Conservation (phyloP, 1,140 invertebrate genomes). For the Lasioglossum baleicum region DNA sequence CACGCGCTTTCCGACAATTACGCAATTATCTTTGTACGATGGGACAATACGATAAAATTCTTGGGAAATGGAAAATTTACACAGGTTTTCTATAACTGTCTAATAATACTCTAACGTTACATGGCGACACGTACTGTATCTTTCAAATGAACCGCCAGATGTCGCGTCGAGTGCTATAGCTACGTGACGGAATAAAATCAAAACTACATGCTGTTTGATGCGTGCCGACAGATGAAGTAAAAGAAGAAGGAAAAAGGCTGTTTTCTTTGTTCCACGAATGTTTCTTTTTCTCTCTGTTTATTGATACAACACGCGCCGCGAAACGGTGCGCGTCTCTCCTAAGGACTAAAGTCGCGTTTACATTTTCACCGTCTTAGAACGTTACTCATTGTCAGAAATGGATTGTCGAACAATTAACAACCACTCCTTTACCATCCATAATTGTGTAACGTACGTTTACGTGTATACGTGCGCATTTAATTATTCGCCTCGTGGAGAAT, state of each 20-base stretch:
- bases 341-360: neutral
- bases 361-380: slow-evolving; percentile 10
- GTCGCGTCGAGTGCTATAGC: slow-evolving; percentile 4
- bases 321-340: neutral
- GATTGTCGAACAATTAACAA: neutral
- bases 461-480: too few relatives aligned
- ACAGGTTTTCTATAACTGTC: neutral
- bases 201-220: slow-evolving; percentile 14
- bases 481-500: too few relatives aligned
- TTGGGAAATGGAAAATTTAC: neutral
- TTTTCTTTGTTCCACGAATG: neutral
- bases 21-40: neutral
- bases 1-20: neutral
- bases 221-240: slow-evolving; percentile 8
- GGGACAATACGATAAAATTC: neutral
- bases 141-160: slow-evolving; percentile 10
- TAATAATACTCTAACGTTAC: neutral
- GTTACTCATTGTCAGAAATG: neutral
- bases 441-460: neutral
- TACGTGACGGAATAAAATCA: slow-evolving; percentile 7
- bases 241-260: neutral
- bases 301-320: neutral
- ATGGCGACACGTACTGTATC: neutral
- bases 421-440: neutral
- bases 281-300: neutral